phyloP scores from a whole-genome alignment of 37 sponge, comb jelly and placozoan genomes.

The Diacarnus erythraeanus region DNA sequence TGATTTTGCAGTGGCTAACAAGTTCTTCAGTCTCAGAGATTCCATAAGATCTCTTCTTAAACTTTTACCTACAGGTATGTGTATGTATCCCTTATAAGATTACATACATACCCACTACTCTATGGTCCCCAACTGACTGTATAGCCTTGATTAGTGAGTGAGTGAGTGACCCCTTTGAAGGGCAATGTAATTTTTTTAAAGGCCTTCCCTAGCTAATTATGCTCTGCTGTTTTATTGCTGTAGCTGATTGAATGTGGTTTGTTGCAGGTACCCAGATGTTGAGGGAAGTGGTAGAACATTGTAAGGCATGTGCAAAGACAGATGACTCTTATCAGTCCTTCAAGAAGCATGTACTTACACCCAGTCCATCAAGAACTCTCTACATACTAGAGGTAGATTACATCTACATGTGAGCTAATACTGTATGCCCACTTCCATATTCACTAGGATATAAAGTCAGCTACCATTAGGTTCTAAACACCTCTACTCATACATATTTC shows the following conservation, averaged over 20 bases:
- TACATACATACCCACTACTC: too few species aligned
- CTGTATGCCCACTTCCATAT: too few species aligned
- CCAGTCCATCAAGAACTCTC: constrained; percentile 53
- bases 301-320: constrained; percentile 35
- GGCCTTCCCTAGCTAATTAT: too few species aligned
- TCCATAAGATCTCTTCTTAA: constrained; percentile 62
- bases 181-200: too few species aligned
- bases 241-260: not conserved
- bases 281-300: constrained; percentile 41
- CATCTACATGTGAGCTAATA: not conserved
- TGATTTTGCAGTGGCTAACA: constrained; percentile 73
- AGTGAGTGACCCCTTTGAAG: too few species aligned
- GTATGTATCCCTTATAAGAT: too few species aligned
- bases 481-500: not conserved
- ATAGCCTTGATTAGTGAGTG: too few species aligned
- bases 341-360: constrained; percentile 16
- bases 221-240: not conserved
- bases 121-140: too few species aligned
- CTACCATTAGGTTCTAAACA: too few species aligned
- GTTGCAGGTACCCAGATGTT: constrained; percentile 34
- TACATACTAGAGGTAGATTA: constrained; percentile 71
- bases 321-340: constrained; percentile 17
- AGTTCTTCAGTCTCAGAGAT: constrained; percentile 56
- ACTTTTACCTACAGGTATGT: constrained; percentile 75
- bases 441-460: too few species aligned